phyloP scores from a whole-genome alignment of 2,797 vertebrate species.

The Poecile montanus region DNA sequence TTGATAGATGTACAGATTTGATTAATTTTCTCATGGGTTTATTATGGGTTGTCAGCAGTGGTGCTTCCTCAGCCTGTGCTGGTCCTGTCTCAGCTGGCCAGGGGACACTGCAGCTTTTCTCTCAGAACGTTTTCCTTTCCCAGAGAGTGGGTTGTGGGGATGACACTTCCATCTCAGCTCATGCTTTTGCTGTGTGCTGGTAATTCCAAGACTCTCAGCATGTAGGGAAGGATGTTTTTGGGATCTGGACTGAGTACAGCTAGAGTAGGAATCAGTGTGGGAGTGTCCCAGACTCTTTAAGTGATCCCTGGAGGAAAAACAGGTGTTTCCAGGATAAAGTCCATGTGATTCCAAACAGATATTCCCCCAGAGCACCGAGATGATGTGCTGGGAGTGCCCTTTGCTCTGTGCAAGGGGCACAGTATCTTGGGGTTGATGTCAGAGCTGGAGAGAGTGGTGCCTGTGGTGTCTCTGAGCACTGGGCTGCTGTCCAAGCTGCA shows the following conservation, averaged over 20 bases:
- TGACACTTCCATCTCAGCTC: not conserved
- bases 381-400: not conserved
- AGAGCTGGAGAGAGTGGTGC: not conserved
- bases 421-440: not conserved
- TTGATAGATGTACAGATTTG: not conserved
- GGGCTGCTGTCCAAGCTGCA: not conserved
- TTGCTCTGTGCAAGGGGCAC: not conserved
- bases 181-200: accelerated
- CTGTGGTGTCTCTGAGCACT: not conserved
- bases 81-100: not conserved
- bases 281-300: not conserved
- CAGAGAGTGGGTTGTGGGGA: not conserved
- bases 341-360: not conserved
- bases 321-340: not conserved
- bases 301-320: not conserved
- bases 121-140: not conserved
- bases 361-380: not conserved
- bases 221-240: not conserved
- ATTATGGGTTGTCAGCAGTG: not conserved
- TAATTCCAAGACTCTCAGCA: not conserved
- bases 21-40: accelerated
- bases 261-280: accelerated
- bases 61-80: not conserved
- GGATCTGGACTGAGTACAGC: not conserved
- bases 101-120: not conserved